Base-by-base conservation (phyloP, 1,140 invertebrate genomes). In the Dermatophagoides farinae region DNA sequence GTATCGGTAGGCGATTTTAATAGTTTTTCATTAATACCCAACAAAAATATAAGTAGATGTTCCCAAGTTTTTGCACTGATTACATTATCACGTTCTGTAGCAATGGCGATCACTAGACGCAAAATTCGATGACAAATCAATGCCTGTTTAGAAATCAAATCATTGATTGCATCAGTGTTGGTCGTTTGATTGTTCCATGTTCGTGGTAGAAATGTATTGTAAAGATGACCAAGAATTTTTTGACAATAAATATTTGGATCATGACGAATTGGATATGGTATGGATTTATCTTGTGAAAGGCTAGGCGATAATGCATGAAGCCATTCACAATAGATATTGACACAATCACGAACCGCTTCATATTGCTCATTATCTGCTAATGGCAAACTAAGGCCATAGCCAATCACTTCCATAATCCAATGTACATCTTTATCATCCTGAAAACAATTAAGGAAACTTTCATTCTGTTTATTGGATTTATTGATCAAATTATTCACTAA, bases 321-420 rank as follows among this genome's bases (percentile, higher is more conserved):
- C 92, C 92, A 97, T 68, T 96, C 90, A 72, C 89, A 96, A 70
- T 96, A 97, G 23, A 97, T 83, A 72, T 87, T 88, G 10, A 96
- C 90, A 73, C 91, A 97, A 72, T 96, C 91, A 64, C 89, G 82
- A 44, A 97, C 84, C 0, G 87, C 86, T 65, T 96, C 90, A 71
- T 92, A 87, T 71, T 96, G 89, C 23, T 65, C 64, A 12, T 59
- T 57, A 20, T 57, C 47, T 40, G 79, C 76, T 12, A 96, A 70
- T 0, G 89, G 88, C 39, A 97, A 72, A 39, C 86, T 88, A 0
- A 97, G 75, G 0, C 92, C 91, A 75, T 83, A 92, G 67, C 90
- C 88, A 22, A 96, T 82, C 9, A 79, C 78, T 78, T 89, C 85
- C 80, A 91, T 86, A 54, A 85, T 86, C 86, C 86, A 90, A 70